Base-by-base conservation (phyloP, 2,797 vertebrate genomes). In the Hylomyscus alleni region DNA sequence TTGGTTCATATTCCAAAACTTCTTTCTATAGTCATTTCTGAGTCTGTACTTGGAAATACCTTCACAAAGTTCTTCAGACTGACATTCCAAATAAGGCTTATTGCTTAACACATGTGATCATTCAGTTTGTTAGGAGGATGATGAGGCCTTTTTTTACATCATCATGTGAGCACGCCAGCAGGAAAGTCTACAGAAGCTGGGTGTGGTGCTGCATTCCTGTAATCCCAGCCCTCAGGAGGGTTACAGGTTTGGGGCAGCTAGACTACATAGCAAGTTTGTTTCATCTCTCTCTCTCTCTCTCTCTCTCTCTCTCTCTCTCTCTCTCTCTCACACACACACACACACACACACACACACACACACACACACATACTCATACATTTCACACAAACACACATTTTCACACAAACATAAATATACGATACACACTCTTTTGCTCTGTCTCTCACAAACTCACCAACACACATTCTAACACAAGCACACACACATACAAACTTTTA, bases 71-170 rank as follows among this genome's bases (percentile, higher is more conserved):
- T 96, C 15, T 60, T 87, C n/a, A 31, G 76, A 86, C 15, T 69
- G 69, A 75, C 34, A 47, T 73, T 81, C 11, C 24, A 69, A 24
- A 44, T 65, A 86, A 52, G 15, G 80, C 54, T 91, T 50, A 26
- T 24, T 94, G 93, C 81, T 96, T 47, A 93, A n/a, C 5, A 50
- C 37, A 90, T 72, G 65, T 73, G n/a, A 47, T 75, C 22, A 83
- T 85, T 50, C 14, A 1, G n/a, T 91, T 56, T 75, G 15, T 26
- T 60, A 75, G 52, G 56, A 78, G 19, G 67, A 47, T 50, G 12
- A 40, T 67, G 58, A 90, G 12, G 17, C 34, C 34, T 85, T 84
- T 24, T 24, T 77, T 80, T n/a, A 94, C 86, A 4, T 40, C 65
- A 82, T 56, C 54, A 77, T 40, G 29, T 34, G 31, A 95, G 14